phyloP scores from a whole-genome alignment of 92 coral and sea anemone species.

The Phenganax subtilis region DNA sequence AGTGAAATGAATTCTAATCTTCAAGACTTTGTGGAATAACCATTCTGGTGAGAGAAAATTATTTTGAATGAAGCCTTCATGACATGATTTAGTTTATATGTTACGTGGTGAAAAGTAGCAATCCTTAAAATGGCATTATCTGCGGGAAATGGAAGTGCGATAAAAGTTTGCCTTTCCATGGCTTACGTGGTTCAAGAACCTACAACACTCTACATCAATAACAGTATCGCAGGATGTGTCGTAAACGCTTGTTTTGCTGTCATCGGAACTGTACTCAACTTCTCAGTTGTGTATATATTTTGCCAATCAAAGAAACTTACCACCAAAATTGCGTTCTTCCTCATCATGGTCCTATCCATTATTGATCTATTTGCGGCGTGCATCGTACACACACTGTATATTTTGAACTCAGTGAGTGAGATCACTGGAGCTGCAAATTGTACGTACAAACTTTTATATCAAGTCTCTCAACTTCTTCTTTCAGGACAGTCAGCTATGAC shows the following conservation, averaged over 20 bases:
- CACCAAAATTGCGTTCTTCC: neutral
- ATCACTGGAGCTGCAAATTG: constrained; percentile 14
- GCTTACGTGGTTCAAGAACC: neutral
- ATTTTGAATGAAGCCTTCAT: too few relatives aligned
- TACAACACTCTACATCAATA: constrained; percentile 8
- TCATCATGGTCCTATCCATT: constrained; percentile 12
- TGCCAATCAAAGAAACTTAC: constrained; percentile 2
- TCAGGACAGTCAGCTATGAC: constrained; percentile 5
- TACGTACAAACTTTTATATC: constrained; percentile 1
- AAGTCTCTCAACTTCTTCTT: neutral
- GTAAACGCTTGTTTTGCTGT: constrained; percentile 5
- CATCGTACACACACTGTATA: neutral
- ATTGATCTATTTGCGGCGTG: constrained; percentile 6
- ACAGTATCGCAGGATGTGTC: constrained; percentile 22
- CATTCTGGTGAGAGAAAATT: too few relatives aligned
- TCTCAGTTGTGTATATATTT: neutral
- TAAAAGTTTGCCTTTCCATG: neutral
- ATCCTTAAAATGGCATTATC: neutral
- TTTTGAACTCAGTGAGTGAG: constrained; percentile 15
- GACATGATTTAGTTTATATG: too few relatives aligned
- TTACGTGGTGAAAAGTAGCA: neutral
- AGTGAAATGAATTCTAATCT: too few relatives aligned
- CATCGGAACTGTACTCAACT: constrained; percentile 3
- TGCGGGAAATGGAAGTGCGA: constrained; percentile 1
- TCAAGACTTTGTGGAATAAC: too few relatives aligned